Percentiles rank a stretch among this genome's conserved stretches.
phyloP scores from a whole-genome alignment of 2,888 invertebrate species.

The Philhelius pedissequus region DNA sequence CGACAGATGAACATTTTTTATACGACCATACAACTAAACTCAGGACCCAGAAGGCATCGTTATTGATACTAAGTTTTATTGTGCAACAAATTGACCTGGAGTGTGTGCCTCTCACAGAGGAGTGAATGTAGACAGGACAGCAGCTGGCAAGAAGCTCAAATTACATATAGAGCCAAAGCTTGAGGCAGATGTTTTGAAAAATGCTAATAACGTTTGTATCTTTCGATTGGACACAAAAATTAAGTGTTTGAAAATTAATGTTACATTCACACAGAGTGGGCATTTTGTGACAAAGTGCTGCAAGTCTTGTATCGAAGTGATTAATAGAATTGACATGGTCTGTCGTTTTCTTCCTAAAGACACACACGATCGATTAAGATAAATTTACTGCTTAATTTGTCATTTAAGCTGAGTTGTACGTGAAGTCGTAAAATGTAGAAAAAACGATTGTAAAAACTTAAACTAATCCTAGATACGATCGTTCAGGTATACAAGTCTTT shows the following conservation, averaged over 20 bases:
- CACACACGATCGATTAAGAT: not conserved
- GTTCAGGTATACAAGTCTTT: not conserved
- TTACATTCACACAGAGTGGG: not conserved
- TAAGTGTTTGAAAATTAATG: constrained; percentile 30
- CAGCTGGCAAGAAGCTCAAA: constrained; percentile 11
- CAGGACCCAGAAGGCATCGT: constrained; percentile 25
- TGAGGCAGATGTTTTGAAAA: constrained; percentile 40
- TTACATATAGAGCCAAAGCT: constrained; percentile 10
- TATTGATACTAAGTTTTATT: constrained; percentile 14
- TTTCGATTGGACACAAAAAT: not conserved
- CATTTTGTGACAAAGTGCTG: constrained; percentile 28
- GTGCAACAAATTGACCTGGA: constrained; percentile 13
- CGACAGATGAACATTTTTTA: not conserved
- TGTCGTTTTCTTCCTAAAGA: not conserved
- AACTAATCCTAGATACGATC: not conserved
- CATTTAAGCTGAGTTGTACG: not conserved
- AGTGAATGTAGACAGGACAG: not conserved
- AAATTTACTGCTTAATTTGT: constrained; percentile 11
- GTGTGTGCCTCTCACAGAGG: not conserved
- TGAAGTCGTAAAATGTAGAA: not conserved
- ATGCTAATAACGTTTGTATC: constrained; percentile 6
- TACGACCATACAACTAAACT: not conserved
- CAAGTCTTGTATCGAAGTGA: constrained; percentile 27
- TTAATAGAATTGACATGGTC: constrained; percentile 3
- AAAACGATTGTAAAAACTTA: not conserved